These are phyloP conservation scores for Sycophaga agraensis DNA, from an alignment of 1,140 invertebrate species.

Conservation along the genomic window DNA sequence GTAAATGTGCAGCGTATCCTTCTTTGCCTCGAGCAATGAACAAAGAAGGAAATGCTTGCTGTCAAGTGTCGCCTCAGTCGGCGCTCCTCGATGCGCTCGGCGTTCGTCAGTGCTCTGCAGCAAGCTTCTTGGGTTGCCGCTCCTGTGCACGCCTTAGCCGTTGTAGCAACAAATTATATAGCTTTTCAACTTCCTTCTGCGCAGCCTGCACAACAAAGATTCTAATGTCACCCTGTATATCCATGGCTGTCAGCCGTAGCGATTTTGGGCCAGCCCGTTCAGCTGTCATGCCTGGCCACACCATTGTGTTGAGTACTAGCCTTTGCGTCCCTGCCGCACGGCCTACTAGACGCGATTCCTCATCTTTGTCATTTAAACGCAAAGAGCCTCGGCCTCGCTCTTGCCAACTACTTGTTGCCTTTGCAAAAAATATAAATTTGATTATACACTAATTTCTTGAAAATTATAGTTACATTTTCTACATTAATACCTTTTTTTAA, in stretches of 20 bases:
- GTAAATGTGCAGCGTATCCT: too few species aligned
- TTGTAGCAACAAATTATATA: conserved; percentile 71
- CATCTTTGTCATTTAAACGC: conserved; percentile 80
- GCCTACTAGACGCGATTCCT: conserved; percentile 78
- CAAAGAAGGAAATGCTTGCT: too few species aligned
- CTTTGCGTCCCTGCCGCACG: conserved; percentile 83
- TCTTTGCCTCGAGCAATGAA: too few species aligned
- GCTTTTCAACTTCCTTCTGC: conserved; percentile 74
- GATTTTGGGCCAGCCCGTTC: conserved; percentile 85
- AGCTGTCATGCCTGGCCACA: conserved; percentile 90
- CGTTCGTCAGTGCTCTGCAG: conserved; percentile 49
- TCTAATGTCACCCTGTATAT: conserved; percentile 78
- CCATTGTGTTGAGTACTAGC: conserved; percentile 90
- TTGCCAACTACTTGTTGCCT: conserved; percentile 73
- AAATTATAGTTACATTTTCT: too few species aligned
- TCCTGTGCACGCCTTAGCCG: conserved; percentile 61
- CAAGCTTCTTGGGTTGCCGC: conserved; percentile 50
- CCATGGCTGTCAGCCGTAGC: conserved; percentile 84
- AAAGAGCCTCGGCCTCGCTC: conserved; percentile 87
- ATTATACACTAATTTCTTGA: too few species aligned
- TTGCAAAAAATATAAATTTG: neutral
- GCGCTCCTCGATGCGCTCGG: too few species aligned
- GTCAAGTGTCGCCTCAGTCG: too few species aligned
- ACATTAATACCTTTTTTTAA: too few species aligned
- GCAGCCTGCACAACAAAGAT: conserved; percentile 81